Evolutionary conservation across 2,888 invertebrate genomes (phyloP), one percentile per base, ranked within the genome.

Genomic region (Caradrina clavipalpis): DNA sequence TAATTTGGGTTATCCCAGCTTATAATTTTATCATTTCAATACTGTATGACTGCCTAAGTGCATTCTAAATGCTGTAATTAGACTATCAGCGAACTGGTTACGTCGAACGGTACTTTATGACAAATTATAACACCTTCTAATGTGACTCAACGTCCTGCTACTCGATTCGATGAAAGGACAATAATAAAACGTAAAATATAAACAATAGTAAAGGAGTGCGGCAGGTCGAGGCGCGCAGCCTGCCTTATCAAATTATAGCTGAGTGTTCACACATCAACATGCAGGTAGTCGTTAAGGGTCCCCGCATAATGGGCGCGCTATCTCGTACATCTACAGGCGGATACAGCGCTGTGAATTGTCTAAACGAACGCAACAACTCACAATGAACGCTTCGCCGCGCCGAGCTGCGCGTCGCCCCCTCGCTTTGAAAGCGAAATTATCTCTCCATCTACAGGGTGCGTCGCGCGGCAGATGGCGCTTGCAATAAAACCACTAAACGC

Each of bases 401-500:
- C 78, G 77, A 83, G 80, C 79, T 81, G 80, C 86, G 79, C 85
- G 81, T 81, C 83, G 78, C 85, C 91, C 90, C 94, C 90, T 87
- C 88, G 86, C 85, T 93, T 89, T 91, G 88, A 94, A 95, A 93
- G 92, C 90, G 91, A 94, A 94, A 95, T 96, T 95, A 95, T 95
- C 95, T 95, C 93, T 93, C 92, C 92, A 95, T 94, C 94, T 92
- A 91, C 89, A 86, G 91, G 89, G 89, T 88, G 89, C 91, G 87
- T 89, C 89, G 88, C 87, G 90, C 93, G 92, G 92, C 96, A 96
- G 96, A 95, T 96, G 96, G 96, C 94, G 95, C 95, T 95, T 94
- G 95, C 95, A 95, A 95, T 96, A 96, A 95, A 96, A 96, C 96
- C 96, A 95, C 96, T 95, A 95, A 95, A 95, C 94, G 95, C 92